Conservation (phyloP, 2,888 invertebrate species). For the Agonopterix arenella region DNA sequence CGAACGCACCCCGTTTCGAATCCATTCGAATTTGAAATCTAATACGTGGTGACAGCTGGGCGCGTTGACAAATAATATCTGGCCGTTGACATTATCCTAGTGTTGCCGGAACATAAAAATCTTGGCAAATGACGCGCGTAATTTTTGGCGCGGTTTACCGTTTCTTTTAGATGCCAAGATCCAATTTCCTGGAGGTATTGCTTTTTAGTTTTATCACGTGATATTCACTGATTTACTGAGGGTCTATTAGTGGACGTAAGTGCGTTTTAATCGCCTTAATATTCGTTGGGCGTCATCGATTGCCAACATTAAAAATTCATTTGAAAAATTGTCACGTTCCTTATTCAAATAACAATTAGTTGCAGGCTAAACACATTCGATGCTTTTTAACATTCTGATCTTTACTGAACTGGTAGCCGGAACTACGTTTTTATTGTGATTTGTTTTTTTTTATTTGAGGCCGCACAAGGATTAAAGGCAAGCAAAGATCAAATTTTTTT, state of each 20-base stretch:
- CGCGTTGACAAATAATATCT: slow-evolving; percentile 17
- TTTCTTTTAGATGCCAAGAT: slow-evolving; percentile 23
- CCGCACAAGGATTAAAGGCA: neutral
- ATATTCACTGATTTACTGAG: slow-evolving; percentile 1
- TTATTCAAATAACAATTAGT: slow-evolving; percentile 60
- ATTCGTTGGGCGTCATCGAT: slow-evolving; percentile 16
- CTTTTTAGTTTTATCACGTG: neutral
- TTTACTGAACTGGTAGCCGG: slow-evolving; percentile 16
- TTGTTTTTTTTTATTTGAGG: neutral
- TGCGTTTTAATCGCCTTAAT: slow-evolving; percentile 25
- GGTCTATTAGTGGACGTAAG: slow-evolving; percentile 3
- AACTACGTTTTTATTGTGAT: slow-evolving; percentile 8
- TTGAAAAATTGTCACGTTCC: slow-evolving; percentile 35
- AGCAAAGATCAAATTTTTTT: neutral
- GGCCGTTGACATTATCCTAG: slow-evolving; percentile 19
- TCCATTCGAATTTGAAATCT: slow-evolving; percentile 17
- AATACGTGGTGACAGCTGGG: slow-evolving; percentile 14
- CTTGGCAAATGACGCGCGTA: slow-evolving; percentile 20
- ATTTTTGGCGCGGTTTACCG: slow-evolving; percentile 24
- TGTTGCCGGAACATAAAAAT: slow-evolving; percentile 23
- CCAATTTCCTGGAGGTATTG: slow-evolving; percentile 21
- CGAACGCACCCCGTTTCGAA: slow-evolving; percentile 17
- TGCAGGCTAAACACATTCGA: slow-evolving; percentile 22
- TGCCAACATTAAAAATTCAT: slow-evolving; percentile 9
- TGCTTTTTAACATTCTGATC: slow-evolving; percentile 29